These are phyloP conservation scores for Cyanocitta stelleri DNA, from an alignment of 2,113 vertebrate species.

Conservation along the genomic window DNA sequence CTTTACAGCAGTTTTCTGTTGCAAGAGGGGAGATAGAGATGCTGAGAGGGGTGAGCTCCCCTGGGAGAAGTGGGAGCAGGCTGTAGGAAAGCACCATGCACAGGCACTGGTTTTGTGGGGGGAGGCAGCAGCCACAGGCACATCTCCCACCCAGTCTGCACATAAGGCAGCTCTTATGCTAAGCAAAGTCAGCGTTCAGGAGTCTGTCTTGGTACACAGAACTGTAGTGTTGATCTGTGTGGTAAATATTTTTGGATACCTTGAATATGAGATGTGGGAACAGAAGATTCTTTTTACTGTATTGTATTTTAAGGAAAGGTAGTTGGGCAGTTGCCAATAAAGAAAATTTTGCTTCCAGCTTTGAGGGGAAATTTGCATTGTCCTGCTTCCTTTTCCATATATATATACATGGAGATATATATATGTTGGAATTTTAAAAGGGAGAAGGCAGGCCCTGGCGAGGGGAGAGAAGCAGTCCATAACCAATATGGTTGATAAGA, in stretches of 20 bases:
- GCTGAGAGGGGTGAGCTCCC: neutral
- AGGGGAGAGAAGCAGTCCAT: too few relatives aligned
- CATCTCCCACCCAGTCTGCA: neutral
- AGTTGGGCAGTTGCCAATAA: neutral
- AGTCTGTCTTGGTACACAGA: neutral
- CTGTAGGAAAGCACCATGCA: fast-evolving
- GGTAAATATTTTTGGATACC: neutral
- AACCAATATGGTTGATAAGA: too few relatives aligned
- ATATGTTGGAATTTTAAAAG: too few relatives aligned
- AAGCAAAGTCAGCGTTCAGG: neutral
- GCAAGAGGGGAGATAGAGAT: neutral
- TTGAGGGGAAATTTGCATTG: neutral
- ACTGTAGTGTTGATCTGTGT: neutral
- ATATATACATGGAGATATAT: neutral
- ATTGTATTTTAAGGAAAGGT: neutral
- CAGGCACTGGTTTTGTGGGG: neutral
- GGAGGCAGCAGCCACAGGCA: neutral
- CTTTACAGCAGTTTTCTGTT: neutral
- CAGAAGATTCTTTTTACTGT: neutral
- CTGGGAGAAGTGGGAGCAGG: neutral
- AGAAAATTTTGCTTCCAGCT: neutral
- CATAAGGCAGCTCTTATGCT: neutral
- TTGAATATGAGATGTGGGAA: neutral
- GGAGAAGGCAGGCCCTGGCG: too few relatives aligned
- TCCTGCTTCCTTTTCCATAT: neutral